These are phyloP conservation scores for Amphimedon queenslandica DNA, from an alignment of 37 sponge, comb jelly and placozoan genomes.

Conservation along the genomic window DNA sequence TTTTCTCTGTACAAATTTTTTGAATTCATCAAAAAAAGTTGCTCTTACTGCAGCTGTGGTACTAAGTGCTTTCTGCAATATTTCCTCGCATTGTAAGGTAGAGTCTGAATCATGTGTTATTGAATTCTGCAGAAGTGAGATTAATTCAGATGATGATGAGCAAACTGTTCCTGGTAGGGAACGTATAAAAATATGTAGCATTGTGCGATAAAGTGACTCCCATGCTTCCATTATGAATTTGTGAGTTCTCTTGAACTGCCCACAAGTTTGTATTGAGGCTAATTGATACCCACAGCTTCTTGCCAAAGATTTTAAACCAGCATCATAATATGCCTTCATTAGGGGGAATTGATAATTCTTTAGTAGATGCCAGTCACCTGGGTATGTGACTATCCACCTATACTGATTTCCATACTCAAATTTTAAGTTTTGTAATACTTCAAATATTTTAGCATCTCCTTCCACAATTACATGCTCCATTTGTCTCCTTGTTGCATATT, in stretches of 20 bases:
- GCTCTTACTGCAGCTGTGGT: neutral
- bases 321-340: conserved; percentile 17
- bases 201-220: neutral
- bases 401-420: conserved; percentile 15
- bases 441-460: conserved; percentile 26
- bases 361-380: conserved; percentile 32
- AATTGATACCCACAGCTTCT: conserved; percentile 11
- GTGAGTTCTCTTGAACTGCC: conserved; percentile 33
- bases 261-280: conserved; percentile 11
- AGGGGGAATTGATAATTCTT: neutral
- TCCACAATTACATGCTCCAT: conserved; percentile 5
- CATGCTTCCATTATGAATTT: conserved; percentile 3
- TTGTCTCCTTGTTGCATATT: neutral
- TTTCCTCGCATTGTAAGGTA: neutral
- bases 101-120: neutral
- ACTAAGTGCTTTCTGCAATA: neutral
- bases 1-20: neutral
- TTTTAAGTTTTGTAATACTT: conserved; percentile 1
- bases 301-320: conserved; percentile 3
- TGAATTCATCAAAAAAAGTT: conserved; percentile 8
- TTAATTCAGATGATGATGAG: neutral
- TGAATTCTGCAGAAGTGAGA: neutral
- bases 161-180: neutral
- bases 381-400: conserved; percentile 6
- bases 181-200: neutral